Evolutionary conservation across 2,113 vertebrate genomes (phyloP).

Genomic region (Spea multiplicata): DNA sequence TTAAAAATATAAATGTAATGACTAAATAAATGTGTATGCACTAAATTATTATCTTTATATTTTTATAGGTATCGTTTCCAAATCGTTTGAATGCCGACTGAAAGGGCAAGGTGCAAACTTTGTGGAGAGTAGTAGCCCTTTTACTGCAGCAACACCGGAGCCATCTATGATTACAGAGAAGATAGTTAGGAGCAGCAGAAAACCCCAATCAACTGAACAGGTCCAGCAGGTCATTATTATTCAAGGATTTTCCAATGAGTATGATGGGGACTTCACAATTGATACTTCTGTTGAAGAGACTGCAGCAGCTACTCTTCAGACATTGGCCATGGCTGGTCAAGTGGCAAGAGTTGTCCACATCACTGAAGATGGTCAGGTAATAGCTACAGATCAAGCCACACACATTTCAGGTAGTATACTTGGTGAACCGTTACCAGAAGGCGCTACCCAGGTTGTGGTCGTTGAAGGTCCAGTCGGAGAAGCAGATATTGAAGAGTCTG

Average conservation of each 20-base stretch:
- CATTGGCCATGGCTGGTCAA: constrained; percentile 89
- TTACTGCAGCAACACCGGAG: constrained; percentile 64
- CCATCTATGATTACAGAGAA: constrained; percentile 61
- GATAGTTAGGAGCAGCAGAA: constrained; percentile 47
- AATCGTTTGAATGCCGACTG: constrained; percentile 94
- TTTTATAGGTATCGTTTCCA: constrained; percentile 90
- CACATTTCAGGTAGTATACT: constrained; percentile 64
- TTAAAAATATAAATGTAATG: background rate
- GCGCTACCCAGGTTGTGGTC: constrained; percentile 83
- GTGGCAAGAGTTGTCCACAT: constrained; percentile 92
- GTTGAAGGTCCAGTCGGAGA: constrained; percentile 69
- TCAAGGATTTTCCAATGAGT: constrained; percentile 72
- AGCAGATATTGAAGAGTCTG: constrained; percentile 51
- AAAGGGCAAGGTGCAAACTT: constrained; percentile 94
- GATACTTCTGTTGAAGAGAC: constrained; percentile 88
- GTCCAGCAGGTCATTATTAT: constrained; percentile 97
- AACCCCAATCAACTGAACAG: constrained; percentile 59
- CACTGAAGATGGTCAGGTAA: constrained; percentile 89
- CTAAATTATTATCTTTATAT: background rate
- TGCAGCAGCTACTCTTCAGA: constrained; percentile 90
- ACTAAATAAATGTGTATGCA: background rate
- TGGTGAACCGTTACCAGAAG: constrained; percentile 61
- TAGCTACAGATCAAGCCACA: constrained; percentile 69
- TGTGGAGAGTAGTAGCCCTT: constrained; percentile 77
- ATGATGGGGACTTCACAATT: constrained; percentile 74